phyloP scores from a whole-genome alignment of 2,888 invertebrate species.

The Minunthozetes semirufus region DNA sequence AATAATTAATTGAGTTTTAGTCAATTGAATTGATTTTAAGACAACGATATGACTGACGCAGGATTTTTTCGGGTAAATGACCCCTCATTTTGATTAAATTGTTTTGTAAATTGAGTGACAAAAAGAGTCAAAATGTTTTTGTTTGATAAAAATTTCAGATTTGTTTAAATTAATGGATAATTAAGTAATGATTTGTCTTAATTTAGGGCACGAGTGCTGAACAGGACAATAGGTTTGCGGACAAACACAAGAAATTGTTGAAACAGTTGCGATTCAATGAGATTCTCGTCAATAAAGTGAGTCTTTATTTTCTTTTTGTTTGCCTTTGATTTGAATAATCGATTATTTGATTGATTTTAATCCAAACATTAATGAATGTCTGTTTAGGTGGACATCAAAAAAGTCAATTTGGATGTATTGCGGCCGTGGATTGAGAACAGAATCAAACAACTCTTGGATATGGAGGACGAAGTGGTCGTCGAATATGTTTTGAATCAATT shows the following conservation, averaged over 20 bases:
- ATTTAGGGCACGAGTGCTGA: slow-evolving; percentile 91
- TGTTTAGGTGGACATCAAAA: slow-evolving; percentile 52
- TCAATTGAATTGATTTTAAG: background rate
- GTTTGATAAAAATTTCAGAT: too few relatives aligned
- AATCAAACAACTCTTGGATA: slow-evolving; percentile 87
- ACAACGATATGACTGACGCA: slow-evolving; percentile 49
- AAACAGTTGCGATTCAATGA: slow-evolving; percentile 98
- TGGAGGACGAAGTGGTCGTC: slow-evolving; percentile 87
- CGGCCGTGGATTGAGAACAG: slow-evolving; percentile 99
- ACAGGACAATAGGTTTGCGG: slow-evolving; percentile 98
- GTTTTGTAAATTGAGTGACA: too few relatives aligned
- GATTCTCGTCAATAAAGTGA: slow-evolving; percentile 71
- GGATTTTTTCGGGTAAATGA: slow-evolving; percentile 50
- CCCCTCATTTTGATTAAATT: background rate
- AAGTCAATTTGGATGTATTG: slow-evolving; percentile 92
- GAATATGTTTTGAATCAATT: slow-evolving; percentile 98
- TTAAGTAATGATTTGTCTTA: slow-evolving; percentile 18
- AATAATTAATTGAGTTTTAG: background rate
- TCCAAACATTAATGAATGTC: background rate
- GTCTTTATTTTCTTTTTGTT: slow-evolving; percentile 23
- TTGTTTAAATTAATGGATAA: background rate
- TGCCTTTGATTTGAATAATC: background rate
- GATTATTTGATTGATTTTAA: background rate
- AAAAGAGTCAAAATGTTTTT: too few relatives aligned
- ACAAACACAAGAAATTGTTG: slow-evolving; percentile 97